Base-by-base conservation (phyloP, 1,140 invertebrate genomes). In the Teleogryllus occipitalis region DNA sequence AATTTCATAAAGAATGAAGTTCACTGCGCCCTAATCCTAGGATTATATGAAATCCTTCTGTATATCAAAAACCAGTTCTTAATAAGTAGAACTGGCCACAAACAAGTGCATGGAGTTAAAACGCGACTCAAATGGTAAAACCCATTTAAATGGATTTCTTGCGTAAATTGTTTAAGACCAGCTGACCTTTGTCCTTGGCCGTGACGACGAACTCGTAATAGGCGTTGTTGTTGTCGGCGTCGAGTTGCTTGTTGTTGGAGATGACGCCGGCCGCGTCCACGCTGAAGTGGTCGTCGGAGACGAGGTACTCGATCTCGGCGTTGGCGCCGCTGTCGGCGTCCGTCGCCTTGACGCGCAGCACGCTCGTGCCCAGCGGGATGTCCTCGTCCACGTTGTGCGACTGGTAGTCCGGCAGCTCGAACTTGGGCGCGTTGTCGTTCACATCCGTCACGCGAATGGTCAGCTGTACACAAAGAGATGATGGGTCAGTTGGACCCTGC, bases 151-250 rank as follows among this genome's bases (percentile, higher is more conserved):
- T 39, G 27, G 27, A 39, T 39, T 39, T 39, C 27, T 39, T 39
- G 27, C 27, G 27, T 39, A 39, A 39, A 5, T 39, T 39, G 27
- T 39, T 85, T 39, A 1, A 39, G 27, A 39, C 27, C 1, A 39
- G 27, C 27, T 39, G 27, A 90, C 90, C 96, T 87, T 96, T 96
- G 84, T 98, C 96, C 85, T 94, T 96, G 8, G 96, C 96, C 15
- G 95, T 96, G 8, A 98, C 95, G 46, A 92, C 91, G 84, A 98
- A 96, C 86, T 97, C 95, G 84, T 98, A 97, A 84, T 97, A 97
- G n/a, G 96, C 96, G 85, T 97, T 97, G 82, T 97, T 97, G 83
- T 97, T 96, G 83, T 98, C 96, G 39, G 96, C 96, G 85, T 98
- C 96, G 18, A 98, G 88, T 85, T 96, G 95, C 83, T 96, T 97